phyloP scores from a whole-genome alignment of 2,888 invertebrate species.

The Drosophila greeni region DNA sequence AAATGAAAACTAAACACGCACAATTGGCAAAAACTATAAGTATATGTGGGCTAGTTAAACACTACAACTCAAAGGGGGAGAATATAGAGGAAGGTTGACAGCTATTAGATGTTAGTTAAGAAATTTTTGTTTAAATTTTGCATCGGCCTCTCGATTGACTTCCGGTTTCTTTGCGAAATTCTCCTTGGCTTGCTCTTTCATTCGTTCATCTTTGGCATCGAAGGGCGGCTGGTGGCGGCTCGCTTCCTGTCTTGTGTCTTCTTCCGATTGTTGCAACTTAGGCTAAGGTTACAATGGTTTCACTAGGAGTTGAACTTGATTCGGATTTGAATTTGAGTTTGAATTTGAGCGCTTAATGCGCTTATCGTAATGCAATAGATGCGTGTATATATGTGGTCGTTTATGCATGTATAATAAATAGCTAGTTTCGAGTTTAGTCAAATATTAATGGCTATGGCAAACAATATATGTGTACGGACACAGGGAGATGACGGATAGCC shows the following conservation, averaged over 20 bases:
- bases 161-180: slow-evolving; percentile 8
- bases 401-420: slow-evolving; percentile 46
- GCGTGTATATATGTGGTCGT: slow-evolving; percentile 27
- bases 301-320: slow-evolving; percentile 44
- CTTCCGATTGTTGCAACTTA: slow-evolving; percentile 36
- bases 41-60: slow-evolving; percentile 27
- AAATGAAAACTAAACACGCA: slow-evolving; percentile 55
- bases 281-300: slow-evolving; percentile 51
- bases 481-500: slow-evolving; percentile 13
- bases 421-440: slow-evolving; percentile 68
- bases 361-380: slow-evolving; percentile 55
- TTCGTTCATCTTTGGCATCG: slow-evolving; percentile 66
- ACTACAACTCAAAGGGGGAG: slow-evolving; percentile 28
- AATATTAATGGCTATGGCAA: slow-evolving; percentile 64
- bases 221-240: slow-evolving; percentile 22
- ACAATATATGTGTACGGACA: slow-evolving; percentile 22
- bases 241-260: slow-evolving; percentile 21
- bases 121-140: slow-evolving; percentile 33
- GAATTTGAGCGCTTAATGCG: slow-evolving; percentile 60
- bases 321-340: slow-evolving; percentile 21
- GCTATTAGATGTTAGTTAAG: slow-evolving; percentile 30
- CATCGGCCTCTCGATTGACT: slow-evolving; percentile 20
- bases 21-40: slow-evolving; percentile 33
- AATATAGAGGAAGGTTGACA: slow-evolving; percentile 35
- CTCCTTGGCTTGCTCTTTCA: slow-evolving; percentile 12